Evolutionary conservation across 2,113 vertebrate species (phyloP).

Genomic region (Nothobranchius furzeri): DNA sequence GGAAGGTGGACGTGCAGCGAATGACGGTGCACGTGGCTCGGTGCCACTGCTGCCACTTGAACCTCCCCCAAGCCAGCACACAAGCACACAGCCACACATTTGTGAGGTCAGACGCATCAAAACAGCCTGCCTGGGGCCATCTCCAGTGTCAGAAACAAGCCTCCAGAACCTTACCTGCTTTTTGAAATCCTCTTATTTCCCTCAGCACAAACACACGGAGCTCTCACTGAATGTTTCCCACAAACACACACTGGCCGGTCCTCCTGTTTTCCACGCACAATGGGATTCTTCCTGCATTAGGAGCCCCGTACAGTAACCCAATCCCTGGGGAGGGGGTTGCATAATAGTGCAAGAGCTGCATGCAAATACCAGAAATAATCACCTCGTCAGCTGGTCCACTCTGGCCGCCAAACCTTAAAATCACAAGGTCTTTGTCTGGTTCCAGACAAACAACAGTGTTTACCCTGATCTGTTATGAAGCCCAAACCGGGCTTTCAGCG

Average conservation of each 20-base stretch:
- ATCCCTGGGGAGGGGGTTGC: conserved; percentile 57
- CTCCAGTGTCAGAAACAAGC: conserved; percentile 59
- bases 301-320: conserved; percentile 65
- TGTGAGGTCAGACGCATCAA: conserved; percentile 60
- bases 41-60: conserved; percentile 63
- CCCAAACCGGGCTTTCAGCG: conserved; percentile 43
- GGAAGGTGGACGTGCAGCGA: conserved; percentile 59
- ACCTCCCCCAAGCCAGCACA: conserved; percentile 42
- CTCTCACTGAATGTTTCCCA: background rate
- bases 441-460: conserved; percentile 68
- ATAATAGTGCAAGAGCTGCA: conserved; percentile 58
- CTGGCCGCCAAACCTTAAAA: conserved; percentile 43
- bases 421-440: conserved; percentile 48
- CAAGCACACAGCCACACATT: conserved; percentile 26
- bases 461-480: conserved; percentile 56
- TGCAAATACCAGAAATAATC: conserved; percentile 72
- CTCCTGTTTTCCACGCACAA: conserved; percentile 27
- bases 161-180: conserved; percentile 15
- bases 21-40: conserved; percentile 71
- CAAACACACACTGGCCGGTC: background rate
- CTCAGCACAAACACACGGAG: conserved; percentile 1
- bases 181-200: conserved; percentile 32
- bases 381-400: conserved; percentile 58
- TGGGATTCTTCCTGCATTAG: conserved; percentile 28
- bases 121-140: conserved; percentile 59